These are phyloP conservation scores for Cichladusa arquata DNA, from an alignment of 2,113 vertebrate species.

Conservation along the genomic window DNA sequence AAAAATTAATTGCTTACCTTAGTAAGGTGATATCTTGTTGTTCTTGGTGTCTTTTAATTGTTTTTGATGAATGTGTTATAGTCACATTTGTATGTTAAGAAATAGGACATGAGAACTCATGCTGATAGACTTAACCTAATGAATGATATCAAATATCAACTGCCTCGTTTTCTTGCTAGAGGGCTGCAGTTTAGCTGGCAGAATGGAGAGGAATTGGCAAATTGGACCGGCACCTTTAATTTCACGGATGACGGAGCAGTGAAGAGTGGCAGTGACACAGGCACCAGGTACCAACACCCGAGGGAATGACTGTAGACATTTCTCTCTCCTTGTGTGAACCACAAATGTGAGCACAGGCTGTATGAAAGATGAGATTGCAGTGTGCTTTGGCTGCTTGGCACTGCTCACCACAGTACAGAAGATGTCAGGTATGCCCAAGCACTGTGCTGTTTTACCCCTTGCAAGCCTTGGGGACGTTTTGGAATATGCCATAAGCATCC, in stretches of 20 bases:
- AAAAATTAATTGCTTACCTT: background rate
- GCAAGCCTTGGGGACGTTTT: background rate
- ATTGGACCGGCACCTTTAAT: conserved; percentile 97
- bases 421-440: background rate
- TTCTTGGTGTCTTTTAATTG: background rate
- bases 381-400: background rate
- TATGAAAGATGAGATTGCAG: background rate
- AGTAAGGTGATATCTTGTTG: background rate
- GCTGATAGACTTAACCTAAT: conserved; percentile 31
- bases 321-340: background rate
- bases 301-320: conserved; percentile 17
- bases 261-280: conserved; percentile 91
- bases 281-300: conserved; percentile 91
- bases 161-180: conserved; percentile 97
- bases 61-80: background rate
- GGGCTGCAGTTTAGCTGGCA: conserved; percentile 98
- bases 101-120: background rate
- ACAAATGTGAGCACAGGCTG: background rate
- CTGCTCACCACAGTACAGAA: background rate
- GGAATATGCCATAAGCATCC: background rate
- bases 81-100: background rate
- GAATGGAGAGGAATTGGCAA: conserved; percentile 94
- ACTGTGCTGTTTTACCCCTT: background rate
- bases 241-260: conserved; percentile 90
- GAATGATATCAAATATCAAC: conserved; percentile 78